phyloP scores from a whole-genome alignment of 2,797 vertebrate genomes.

The Enteromius trimaculatus region DNA sequence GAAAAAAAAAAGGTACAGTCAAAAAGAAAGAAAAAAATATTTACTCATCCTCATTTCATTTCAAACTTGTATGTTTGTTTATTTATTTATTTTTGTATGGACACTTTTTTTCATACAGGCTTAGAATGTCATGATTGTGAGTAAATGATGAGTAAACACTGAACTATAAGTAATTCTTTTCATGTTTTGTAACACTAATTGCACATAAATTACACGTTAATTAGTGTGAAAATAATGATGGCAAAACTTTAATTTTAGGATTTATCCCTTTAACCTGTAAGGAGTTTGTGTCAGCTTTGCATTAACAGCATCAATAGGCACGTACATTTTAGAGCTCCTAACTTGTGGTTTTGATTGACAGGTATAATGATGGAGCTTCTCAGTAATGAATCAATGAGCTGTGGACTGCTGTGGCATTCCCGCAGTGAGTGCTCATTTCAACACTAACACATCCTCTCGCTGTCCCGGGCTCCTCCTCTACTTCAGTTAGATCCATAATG shows the following conservation, averaged over 20 bases:
- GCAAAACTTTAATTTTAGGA: not conserved
- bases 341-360: constrained; percentile 47
- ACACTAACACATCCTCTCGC: constrained; percentile 42
- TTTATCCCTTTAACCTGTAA: not conserved
- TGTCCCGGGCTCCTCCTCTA: constrained; percentile 31
- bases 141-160: not conserved
- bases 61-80: not conserved
- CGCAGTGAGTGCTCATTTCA: constrained; percentile 44
- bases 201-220: not conserved
- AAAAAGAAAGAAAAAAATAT: not conserved
- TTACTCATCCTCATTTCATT: not conserved
- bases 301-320: not conserved
- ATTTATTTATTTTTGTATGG: not conserved
- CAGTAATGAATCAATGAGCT: constrained; percentile 32
- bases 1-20: not conserved
- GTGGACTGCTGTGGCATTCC: constrained; percentile 27
- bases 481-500: constrained; percentile 36
- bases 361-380: constrained; percentile 16
- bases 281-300: not conserved
- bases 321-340: constrained; percentile 16
- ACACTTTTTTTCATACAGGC: not conserved
- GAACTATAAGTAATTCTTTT: not conserved
- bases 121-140: not conserved
- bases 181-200: not conserved
- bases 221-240: not conserved